phyloP scores from a whole-genome alignment of 2,888 invertebrate species.

The Dromius quadrimaculatus region DNA sequence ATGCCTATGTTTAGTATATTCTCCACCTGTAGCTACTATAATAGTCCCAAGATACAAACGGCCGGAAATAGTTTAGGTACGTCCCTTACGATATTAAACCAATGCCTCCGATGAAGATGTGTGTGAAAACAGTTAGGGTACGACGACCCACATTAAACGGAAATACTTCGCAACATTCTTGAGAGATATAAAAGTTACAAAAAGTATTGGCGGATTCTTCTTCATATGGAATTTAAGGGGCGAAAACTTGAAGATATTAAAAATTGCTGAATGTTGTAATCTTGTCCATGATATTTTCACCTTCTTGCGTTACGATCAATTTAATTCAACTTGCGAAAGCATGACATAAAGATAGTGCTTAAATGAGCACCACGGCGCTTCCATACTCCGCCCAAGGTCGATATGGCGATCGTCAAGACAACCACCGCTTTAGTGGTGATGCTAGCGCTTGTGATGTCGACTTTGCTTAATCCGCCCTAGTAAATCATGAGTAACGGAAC shows the following conservation, averaged over 20 bases:
- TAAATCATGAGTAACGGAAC: too few species aligned
- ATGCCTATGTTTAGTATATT: background rate
- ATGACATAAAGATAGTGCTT: too few species aligned
- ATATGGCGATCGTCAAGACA: too few species aligned
- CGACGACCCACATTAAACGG: conserved; percentile 19
- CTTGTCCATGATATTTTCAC: too few species aligned
- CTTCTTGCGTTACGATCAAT: too few species aligned
- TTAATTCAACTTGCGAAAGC: too few species aligned
- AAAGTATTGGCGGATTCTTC: conserved; percentile 8
- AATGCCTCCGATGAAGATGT: background rate
- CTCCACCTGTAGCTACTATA: background rate
- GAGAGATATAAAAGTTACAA: conserved; percentile 27
- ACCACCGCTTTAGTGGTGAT: too few species aligned
- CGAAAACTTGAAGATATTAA: conserved; percentile 2
- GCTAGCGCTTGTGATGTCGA: too few species aligned
- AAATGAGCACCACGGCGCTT: too few species aligned
- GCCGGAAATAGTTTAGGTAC: conserved; percentile 17
- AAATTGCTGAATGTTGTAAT: background rate
- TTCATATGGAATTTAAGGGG: background rate
- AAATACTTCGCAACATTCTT: conserved; percentile 19
- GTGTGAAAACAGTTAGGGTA: background rate
- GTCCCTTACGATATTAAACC: background rate
- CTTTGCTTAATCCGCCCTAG: too few species aligned
- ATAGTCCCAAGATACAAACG: background rate
- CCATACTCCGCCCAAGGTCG: too few species aligned